These are phyloP conservation scores for Cromileptes altivelis DNA, from an alignment of 2,113 vertebrate species.

Conservation along the genomic window DNA sequence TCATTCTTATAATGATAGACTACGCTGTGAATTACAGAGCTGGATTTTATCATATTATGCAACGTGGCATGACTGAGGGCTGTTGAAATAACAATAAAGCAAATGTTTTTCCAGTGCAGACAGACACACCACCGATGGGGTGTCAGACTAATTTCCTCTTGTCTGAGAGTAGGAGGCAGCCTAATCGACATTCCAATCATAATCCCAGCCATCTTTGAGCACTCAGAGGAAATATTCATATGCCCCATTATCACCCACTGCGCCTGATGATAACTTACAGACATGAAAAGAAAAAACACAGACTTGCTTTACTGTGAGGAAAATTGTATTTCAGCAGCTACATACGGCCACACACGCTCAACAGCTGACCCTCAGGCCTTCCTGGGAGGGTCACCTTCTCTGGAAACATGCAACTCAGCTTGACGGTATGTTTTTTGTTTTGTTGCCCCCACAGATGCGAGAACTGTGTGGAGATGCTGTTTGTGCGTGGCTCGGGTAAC, in stretches of 20 bases:
- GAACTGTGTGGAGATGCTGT: slow-evolving; percentile 97
- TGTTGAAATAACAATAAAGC: slow-evolving; percentile 74
- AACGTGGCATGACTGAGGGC: slow-evolving; percentile 67
- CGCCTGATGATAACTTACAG: slow-evolving; percentile 50
- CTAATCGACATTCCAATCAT: slow-evolving; percentile 76
- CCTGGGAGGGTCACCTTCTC: slow-evolving; percentile 5
- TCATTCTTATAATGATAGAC: slow-evolving; percentile 45
- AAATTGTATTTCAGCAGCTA: slow-evolving; percentile 38
- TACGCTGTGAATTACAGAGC: slow-evolving; percentile 46
- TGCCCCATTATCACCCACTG: slow-evolving; percentile 66
- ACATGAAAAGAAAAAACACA: slow-evolving; percentile 28
- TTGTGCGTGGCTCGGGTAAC: slow-evolving; percentile 95
- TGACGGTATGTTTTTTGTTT: background rate
- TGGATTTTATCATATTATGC: slow-evolving; percentile 64
- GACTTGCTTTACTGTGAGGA: slow-evolving; percentile 43
- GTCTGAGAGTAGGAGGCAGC: slow-evolving; percentile 67
- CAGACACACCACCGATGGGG: slow-evolving; percentile 70
- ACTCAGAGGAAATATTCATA: slow-evolving; percentile 71
- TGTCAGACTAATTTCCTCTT: slow-evolving; percentile 78
- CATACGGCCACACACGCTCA: background rate
- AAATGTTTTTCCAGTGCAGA: slow-evolving; percentile 74
- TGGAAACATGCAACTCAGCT: slow-evolving; percentile 25
- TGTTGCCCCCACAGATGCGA: slow-evolving; percentile 87
- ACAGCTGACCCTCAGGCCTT: slow-evolving; percentile 7
- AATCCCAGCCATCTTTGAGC: slow-evolving; percentile 68